These are phyloP conservation scores for Aquatica leii DNA, from an alignment of 2,888 invertebrate genomes.

Conservation along the genomic window DNA sequence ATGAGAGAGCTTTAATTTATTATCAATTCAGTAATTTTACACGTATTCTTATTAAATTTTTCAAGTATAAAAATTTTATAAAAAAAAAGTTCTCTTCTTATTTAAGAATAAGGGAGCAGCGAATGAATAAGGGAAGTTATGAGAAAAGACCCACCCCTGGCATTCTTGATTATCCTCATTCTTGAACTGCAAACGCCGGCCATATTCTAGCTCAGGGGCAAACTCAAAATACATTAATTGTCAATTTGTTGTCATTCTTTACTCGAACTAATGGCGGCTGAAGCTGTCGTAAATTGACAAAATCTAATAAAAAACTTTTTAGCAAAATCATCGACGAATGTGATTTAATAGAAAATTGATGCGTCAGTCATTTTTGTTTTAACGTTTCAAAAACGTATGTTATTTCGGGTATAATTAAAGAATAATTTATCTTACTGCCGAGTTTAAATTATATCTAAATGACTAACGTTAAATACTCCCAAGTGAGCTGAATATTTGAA, in stretches of 20 bases:
- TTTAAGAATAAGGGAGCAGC: conserved; percentile 25
- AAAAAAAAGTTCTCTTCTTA: conserved; percentile 10
- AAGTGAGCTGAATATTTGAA: conserved; percentile 30
- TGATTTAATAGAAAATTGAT: conserved; percentile 22
- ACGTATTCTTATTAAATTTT: too few species aligned
- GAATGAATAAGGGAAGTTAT: conserved; percentile 33
- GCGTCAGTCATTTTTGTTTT: conserved; percentile 15
- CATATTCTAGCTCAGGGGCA: conserved; percentile 50
- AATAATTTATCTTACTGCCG: not conserved
- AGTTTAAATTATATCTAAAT: conserved; percentile 15
- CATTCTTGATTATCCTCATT: conserved; percentile 57
- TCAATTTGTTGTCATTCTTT: conserved; percentile 60
- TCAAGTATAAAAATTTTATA: conserved; percentile 13
- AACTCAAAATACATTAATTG: conserved; percentile 58
- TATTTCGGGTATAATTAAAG: too few species aligned
- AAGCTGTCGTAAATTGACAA: conserved; percentile 58
- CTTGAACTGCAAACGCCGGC: conserved; percentile 49
- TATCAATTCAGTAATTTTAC: too few species aligned
- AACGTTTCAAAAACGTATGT: not conserved
- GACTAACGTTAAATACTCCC: conserved; percentile 25
- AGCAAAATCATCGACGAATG: conserved; percentile 37
- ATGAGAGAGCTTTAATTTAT: too few species aligned
- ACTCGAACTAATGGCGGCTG: conserved; percentile 56
- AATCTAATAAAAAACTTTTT: conserved; percentile 58
- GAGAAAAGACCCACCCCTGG: conserved; percentile 51